Evolutionary conservation across 1,140 invertebrate genomes (phyloP).

Genomic region (Druon quercuslanigerum): DNA sequence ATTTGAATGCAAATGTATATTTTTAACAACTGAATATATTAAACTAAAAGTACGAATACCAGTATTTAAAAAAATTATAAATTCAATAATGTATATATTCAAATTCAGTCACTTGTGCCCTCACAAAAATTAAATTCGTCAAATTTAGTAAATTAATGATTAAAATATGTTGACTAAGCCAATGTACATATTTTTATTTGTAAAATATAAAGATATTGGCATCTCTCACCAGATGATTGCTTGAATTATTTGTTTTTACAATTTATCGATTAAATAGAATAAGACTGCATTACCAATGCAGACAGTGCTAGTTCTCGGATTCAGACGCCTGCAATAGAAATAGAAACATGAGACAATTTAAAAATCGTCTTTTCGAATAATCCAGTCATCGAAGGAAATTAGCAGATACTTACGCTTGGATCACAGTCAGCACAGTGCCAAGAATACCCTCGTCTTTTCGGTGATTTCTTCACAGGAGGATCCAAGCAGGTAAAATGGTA

Average conservation of each 20-base stretch:
- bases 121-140: too few relatives aligned
- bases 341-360: constrained; percentile 36
- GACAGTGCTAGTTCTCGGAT: constrained; percentile 63
- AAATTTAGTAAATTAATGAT: constrained; percentile 36
- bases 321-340: constrained; percentile 70
- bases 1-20: too few relatives aligned
- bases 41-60: constrained; percentile 5
- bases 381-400: neutral
- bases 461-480: constrained; percentile 94
- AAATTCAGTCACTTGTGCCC: neutral
- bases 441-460: constrained; percentile 93
- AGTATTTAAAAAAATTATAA: neutral
- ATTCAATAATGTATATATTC: constrained; percentile 34
- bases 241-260: neutral
- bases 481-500: constrained; percentile 95
- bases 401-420: constrained; percentile 83
- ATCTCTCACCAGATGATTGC: constrained; percentile 18
- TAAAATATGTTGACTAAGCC: constrained; percentile 39
- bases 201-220: constrained; percentile 47
- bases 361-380: neutral
- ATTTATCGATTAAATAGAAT: neutral
- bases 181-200: constrained; percentile 47
- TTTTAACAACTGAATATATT: neutral
- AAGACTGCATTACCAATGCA: neutral
- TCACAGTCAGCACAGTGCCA: constrained; percentile 98